Evolutionary conservation across 2,113 vertebrate species (phyloP).

Genomic region (Siniperca knerii): DNA sequence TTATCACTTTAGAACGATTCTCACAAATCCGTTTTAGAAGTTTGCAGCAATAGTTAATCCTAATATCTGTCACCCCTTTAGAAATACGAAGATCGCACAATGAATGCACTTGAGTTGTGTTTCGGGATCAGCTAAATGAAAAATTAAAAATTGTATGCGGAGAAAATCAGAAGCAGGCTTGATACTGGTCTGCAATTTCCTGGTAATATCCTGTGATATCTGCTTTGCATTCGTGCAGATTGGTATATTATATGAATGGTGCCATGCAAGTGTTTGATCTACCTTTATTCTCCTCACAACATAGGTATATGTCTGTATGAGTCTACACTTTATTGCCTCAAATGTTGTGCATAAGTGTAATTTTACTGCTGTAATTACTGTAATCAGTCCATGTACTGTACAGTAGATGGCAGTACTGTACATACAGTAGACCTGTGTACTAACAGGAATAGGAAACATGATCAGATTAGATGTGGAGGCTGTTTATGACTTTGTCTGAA

Average conservation of each 20-base stretch:
- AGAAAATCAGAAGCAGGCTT: conserved; percentile 21
- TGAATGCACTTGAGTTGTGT: background rate
- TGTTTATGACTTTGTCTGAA: background rate
- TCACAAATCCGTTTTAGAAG: conserved; percentile 3
- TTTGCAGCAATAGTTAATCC: background rate
- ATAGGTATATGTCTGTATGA: background rate
- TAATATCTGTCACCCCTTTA: background rate
- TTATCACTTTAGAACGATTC: background rate
- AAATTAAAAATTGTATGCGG: conserved; percentile 6
- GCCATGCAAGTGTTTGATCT: background rate
- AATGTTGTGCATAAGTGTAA: background rate
- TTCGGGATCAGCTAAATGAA: conserved; percentile 13
- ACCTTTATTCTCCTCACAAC: background rate
- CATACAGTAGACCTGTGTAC: background rate
- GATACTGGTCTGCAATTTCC: conserved; percentile 59
- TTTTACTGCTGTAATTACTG: background rate
- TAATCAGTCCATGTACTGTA: background rate
- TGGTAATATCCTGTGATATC: conserved; percentile 58
- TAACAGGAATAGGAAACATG: background rate
- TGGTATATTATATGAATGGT: conserved; percentile 24
- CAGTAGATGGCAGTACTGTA: conserved; percentile 7
- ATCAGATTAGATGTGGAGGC: background rate
- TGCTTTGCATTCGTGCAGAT: background rate
- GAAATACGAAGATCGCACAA: background rate
- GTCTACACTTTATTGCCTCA: background rate